Evolutionary conservation across 2,797 vertebrate species (phyloP), one percentile per base, ranked within the genome.

Genomic region (Sebastes hubbsi): DNA sequence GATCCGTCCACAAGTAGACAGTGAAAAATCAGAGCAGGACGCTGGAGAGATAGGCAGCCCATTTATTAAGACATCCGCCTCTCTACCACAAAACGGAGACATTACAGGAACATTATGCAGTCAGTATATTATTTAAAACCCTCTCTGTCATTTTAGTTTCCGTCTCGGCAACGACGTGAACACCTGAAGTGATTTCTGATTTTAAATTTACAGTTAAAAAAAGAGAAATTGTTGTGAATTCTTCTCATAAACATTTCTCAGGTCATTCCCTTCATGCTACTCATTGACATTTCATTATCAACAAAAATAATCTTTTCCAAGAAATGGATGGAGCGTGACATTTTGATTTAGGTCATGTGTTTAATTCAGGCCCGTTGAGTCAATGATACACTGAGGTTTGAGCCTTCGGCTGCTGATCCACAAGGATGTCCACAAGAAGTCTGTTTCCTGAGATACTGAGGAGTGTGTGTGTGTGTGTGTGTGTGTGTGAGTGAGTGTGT

Each of bases 21-120:
- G 64, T 58, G 49, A 89, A 64, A 42, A 82, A 73, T 72, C 69
- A 75, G 80, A 84, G 69, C 76, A 66, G 54, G 46, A 72, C 30
- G 4, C 69, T 22, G 66, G 78, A 83, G 77, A 78, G 66, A 65
- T 13, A 4, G 29, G 30, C 25, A 8, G 2, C 54, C 25, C 38
- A 13, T 78, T 74, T 63, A 71, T 46, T 46, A 18, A 75, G 49
- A 32, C 73, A 12, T 4, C 46, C 6, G 2, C 34, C 56, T 27
- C 14, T 8, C 12, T 2, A 13, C 7, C 36, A 62, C 68, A 38
- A 46, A 55, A 36, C 25, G 1, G 24, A 80, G 22, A 72, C 49
- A 66, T 69, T 27, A 72, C 72, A 65, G 85, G 81, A 72, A 62
- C 75, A 80, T 73, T 32, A 68, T 54, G 38, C 54, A 71, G 56